phyloP scores from a whole-genome alignment of 2,113 vertebrate genomes.

The Corapipo altera region DNA sequence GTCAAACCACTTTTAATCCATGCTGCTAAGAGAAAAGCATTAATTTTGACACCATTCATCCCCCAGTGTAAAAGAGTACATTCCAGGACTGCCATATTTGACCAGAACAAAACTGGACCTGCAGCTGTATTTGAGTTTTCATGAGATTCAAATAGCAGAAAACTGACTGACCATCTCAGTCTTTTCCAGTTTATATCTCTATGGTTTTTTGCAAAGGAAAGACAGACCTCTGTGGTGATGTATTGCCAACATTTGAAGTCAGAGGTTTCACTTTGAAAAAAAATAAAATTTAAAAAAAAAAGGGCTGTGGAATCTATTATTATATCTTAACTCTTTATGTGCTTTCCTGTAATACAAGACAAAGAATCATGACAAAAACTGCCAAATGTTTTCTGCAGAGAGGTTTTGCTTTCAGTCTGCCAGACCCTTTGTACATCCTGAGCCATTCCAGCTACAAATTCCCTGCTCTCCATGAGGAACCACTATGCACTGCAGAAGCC shows the following conservation, averaged over 20 bases:
- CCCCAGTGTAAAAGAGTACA: background rate
- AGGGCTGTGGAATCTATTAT: background rate
- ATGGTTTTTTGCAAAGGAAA: background rate
- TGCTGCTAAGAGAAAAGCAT: background rate
- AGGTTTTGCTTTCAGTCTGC: background rate
- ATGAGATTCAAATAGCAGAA: conserved; percentile 29
- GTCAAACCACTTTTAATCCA: conserved; percentile 24
- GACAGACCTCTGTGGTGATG: background rate
- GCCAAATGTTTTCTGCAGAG: background rate
- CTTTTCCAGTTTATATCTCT: background rate
- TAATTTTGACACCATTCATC: conserved; percentile 34
- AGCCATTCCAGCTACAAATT: background rate
- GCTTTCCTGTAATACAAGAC: background rate
- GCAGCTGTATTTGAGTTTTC: conserved; percentile 42
- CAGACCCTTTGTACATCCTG: background rate
- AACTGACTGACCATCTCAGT: conserved; percentile 12
- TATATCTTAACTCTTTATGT: background rate
- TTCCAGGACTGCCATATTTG: background rate
- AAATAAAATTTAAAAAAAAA: background rate
- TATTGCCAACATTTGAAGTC: background rate
- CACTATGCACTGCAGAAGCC: background rate
- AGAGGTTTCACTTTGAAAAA: background rate
- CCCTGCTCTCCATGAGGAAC: rapidly evolving
- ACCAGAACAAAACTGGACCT: conserved; percentile 30
- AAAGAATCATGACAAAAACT: background rate